Conservation (phyloP, 2,888 invertebrate genomes). For the Drosophila siamana region DNA sequence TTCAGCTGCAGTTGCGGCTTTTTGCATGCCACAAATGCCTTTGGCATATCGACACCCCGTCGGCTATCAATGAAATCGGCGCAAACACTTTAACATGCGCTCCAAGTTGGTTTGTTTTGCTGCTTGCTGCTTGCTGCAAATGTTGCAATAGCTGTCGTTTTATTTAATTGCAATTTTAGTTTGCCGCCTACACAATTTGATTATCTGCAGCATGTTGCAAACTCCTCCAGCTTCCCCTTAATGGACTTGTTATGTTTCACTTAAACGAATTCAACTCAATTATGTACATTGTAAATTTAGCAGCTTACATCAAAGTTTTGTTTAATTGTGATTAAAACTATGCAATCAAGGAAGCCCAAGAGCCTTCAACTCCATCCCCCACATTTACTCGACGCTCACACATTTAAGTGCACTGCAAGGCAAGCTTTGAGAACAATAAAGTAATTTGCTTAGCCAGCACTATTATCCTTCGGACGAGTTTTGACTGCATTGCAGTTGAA, state of each 20-base stretch:
- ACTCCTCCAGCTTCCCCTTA: constrained; percentile 32
- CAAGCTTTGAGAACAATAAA: background rate
- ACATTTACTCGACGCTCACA: too few relatives aligned
- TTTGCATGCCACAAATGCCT: constrained; percentile 57
- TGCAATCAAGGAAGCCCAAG: background rate
- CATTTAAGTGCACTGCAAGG: background rate
- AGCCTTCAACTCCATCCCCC: background rate
- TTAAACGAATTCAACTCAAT: constrained; percentile 55
- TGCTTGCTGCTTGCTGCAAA: constrained; percentile 10
- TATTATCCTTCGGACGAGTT: background rate
- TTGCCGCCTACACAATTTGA: constrained; percentile 56
- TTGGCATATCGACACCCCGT: constrained; percentile 41
- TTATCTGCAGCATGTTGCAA: constrained; percentile 35
- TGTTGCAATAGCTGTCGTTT: constrained; percentile 33
- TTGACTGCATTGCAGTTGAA: background rate
- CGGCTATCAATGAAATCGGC: constrained; percentile 40
- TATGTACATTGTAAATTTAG: constrained; percentile 51
- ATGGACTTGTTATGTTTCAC: constrained; percentile 68
- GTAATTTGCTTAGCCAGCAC: background rate
- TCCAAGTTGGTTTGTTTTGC: constrained; percentile 2
- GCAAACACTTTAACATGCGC: constrained; percentile 32
- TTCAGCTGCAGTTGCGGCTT: constrained; percentile 38
- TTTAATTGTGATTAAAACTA: constrained; percentile 8
- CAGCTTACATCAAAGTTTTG: constrained; percentile 34
- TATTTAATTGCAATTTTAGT: constrained; percentile 52